A percentile compares a stretch with the other conserved stretches of the same genome.
These are phyloP conservation scores for Pyrocoelia pectoralis DNA, from an alignment of 2,888 invertebrate species.

Conservation along the genomic window DNA sequence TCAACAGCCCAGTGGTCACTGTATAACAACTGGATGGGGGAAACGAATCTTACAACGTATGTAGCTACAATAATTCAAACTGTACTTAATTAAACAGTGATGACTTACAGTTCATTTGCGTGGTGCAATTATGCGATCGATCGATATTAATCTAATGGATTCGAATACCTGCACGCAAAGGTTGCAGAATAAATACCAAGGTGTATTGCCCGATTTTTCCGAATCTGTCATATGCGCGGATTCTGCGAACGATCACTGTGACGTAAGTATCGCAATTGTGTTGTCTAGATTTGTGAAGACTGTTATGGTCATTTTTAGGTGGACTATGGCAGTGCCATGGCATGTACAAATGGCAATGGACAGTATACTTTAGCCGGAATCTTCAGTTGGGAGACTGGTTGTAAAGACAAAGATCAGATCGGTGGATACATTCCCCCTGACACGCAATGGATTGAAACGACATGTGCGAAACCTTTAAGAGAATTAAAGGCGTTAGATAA, in stretches of 20 bases:
- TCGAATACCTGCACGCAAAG: constrained; percentile 69
- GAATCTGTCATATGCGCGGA: constrained; percentile 76
- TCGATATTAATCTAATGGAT: constrained; percentile 72
- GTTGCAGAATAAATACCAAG: constrained; percentile 65
- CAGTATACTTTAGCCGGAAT: constrained; percentile 76
- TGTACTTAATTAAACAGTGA: too few relatives aligned
- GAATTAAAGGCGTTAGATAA: constrained; percentile 53
- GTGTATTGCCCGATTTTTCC: constrained; percentile 65
- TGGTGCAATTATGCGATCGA: constrained; percentile 78
- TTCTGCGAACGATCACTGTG: constrained; percentile 78
- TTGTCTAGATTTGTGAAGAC: neutral
- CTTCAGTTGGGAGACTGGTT: constrained; percentile 80
- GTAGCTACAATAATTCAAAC: too few relatives aligned
- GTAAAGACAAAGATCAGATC: constrained; percentile 59
- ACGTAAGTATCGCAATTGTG: constrained; percentile 66
- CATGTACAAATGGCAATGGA: constrained; percentile 76
- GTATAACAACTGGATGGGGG: constrained; percentile 86
- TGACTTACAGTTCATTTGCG: too few relatives aligned
- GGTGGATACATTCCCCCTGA: constrained; percentile 60
- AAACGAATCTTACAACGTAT: constrained; percentile 77
- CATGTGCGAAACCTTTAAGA: constrained; percentile 54
- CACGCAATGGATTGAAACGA: constrained; percentile 58
- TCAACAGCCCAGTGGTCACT: constrained; percentile 69
- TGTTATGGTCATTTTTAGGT: constrained; percentile 48
- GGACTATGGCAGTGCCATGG: constrained; percentile 84